Evolutionary conservation across 2,113 vertebrate genomes (phyloP).

Genomic region (Gorilla gorilla): DNA sequence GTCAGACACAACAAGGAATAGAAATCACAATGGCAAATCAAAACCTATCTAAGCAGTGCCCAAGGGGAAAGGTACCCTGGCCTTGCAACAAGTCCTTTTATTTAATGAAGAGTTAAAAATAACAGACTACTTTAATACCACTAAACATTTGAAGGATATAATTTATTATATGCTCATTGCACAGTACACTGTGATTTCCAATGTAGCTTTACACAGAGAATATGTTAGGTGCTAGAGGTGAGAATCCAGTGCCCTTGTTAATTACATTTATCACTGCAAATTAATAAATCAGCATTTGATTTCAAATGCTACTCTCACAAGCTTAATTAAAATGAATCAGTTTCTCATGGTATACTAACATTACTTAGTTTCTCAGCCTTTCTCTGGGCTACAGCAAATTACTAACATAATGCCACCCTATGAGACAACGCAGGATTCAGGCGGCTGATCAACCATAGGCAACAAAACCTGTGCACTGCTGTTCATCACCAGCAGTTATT

Average conservation of each 20-base stretch:
- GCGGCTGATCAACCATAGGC: background rate
- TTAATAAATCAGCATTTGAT: background rate
- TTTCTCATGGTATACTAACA: background rate
- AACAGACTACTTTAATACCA: background rate
- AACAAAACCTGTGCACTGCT: background rate
- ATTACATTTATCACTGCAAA: background rate
- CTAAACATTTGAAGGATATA: background rate
- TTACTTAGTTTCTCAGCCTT: background rate
- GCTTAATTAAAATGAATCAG: background rate
- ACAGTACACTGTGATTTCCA: background rate
- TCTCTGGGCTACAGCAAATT: background rate
- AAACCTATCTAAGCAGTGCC: background rate
- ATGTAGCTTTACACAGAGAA: background rate
- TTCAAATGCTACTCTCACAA: background rate
- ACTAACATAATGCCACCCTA: background rate
- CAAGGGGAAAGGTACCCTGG: background rate
- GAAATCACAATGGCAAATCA: background rate
- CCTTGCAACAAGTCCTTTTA: background rate
- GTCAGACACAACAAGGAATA: background rate
- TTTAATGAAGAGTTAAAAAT: background rate
- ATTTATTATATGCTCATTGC: background rate
- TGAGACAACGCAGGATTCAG: background rate
- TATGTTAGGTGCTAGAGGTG: background rate
- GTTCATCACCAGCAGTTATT: background rate
- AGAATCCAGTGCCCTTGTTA: background rate